Evolutionary conservation across 2,113 vertebrate genomes (phyloP), one percentile per base, ranked within the genome.

Genomic region (Thamnaconus septentrionalis): DNA sequence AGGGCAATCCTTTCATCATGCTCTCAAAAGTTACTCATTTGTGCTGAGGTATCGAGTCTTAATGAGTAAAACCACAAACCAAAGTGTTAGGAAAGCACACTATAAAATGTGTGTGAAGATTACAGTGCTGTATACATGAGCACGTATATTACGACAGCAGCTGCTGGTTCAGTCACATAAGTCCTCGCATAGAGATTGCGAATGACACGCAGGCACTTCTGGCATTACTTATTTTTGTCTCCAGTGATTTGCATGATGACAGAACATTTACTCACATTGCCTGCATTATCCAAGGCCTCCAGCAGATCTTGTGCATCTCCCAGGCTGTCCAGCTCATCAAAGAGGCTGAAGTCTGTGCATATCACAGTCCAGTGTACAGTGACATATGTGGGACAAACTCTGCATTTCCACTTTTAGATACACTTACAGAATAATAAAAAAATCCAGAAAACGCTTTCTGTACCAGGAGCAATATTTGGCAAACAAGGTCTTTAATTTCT

Each of bases 271-370:
- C 95, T 95, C 84, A 96, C 95, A 42, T 90, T 93, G n/a, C 46
- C 76, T 40, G 89, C 85, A 43, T 88, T 86, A 54, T 79, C 76
- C 53, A 90, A 56, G 39, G 89, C 90, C 48, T 88, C 60, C 3
- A 92, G 83, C 40, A 93, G 45, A 43, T 93, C 94, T 8, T 93
- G 92, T 8, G 90, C 84, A 70, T 93, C 93, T 63, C 91, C 89
- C 59, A 97, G 78, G 69, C 90, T 89, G 41, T 89, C 89, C 53
- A 97, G 87, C 77, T 95, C 95, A 89, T 94, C 94, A 65, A 97
- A 96, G 71, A 96, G 80, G 73, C 90, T 89, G 39, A 95, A 90
- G 63, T 95, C 96, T 98, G 78, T 88, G 67, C 45, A 60, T 31
- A 31, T 31, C 18, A 64, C 7, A 48, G n/a, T 53, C 3, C 18